Percentiles rank a stretch among this genome's conserved stretches.
Conservation (phyloP, 1,140 invertebrate genomes). For the Delia radicum region DNA sequence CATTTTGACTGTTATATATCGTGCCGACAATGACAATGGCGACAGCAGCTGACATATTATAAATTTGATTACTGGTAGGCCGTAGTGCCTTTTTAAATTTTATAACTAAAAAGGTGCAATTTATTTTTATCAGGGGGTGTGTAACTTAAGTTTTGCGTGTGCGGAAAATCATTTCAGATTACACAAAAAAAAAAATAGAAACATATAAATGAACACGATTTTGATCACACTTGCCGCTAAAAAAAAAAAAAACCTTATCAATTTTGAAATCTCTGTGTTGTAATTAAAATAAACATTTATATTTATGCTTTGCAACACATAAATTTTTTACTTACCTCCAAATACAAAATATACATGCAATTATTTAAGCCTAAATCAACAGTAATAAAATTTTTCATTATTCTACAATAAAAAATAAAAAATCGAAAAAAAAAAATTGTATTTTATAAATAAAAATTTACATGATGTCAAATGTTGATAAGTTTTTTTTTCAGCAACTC, state of each 20-base stretch:
- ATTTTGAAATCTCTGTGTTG: background rate
- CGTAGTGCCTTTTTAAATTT: background rate
- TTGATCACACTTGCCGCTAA: background rate
- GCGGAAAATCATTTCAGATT: background rate
- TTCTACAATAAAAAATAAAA: no score
- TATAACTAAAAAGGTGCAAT: background rate
- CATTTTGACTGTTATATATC: background rate
- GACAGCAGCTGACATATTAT: background rate
- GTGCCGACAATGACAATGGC: background rate
- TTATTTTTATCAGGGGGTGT: no score
- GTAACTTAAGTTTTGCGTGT: no score
- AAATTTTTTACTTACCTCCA: background rate
- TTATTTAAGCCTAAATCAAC: background rate
- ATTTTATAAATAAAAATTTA: background rate
- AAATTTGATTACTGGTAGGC: background rate
- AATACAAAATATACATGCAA: background rate
- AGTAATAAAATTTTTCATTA: background rate
- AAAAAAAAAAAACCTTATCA: conserved; percentile 4
- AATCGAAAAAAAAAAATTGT: background rate
- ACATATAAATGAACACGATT: conserved; percentile 8
- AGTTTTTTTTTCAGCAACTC: no score
- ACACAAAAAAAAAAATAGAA: background rate
- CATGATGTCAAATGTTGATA: background rate
- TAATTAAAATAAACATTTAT: conserved; percentile 21
- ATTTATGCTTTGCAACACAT: background rate